Evolutionary conservation across 2,113 vertebrate genomes (phyloP).

Genomic region (Prietella phreatophila): DNA sequence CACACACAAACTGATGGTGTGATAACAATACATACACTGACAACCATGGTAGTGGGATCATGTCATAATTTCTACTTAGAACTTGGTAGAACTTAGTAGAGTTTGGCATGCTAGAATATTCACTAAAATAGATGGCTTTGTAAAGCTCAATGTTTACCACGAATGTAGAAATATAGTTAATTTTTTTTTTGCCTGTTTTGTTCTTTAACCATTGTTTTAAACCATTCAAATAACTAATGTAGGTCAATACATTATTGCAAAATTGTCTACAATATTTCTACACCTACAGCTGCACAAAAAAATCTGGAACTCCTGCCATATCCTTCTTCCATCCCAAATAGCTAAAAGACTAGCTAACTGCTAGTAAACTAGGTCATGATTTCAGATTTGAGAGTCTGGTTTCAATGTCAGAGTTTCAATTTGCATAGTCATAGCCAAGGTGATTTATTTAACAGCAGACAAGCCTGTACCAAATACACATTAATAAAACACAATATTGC

Average conservation of each 20-base stretch:
- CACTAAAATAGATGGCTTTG: neutral
- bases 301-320: neutral
- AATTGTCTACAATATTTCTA: neutral
- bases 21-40: neutral
- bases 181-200: neutral
- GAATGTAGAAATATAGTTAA: neutral
- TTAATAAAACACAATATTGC: neutral
- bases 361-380: neutral
- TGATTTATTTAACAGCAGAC: neutral
- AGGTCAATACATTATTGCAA: neutral
- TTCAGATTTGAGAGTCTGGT: neutral
- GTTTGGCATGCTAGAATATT: neutral
- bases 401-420: neutral
- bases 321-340: neutral
- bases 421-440: neutral
- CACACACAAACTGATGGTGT: conserved; percentile 33
- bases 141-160: neutral
- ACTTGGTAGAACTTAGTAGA: no score
- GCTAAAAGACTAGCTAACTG: neutral
- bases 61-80: no score
- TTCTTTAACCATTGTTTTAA: neutral
- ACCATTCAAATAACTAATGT: neutral
- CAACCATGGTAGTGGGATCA: neutral
- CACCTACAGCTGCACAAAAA: neutral
- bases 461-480: neutral